These are phyloP conservation scores for Zootermopsis nevadensis DNA, from an alignment of 2,888 invertebrate genomes.

Conservation along the genomic window DNA sequence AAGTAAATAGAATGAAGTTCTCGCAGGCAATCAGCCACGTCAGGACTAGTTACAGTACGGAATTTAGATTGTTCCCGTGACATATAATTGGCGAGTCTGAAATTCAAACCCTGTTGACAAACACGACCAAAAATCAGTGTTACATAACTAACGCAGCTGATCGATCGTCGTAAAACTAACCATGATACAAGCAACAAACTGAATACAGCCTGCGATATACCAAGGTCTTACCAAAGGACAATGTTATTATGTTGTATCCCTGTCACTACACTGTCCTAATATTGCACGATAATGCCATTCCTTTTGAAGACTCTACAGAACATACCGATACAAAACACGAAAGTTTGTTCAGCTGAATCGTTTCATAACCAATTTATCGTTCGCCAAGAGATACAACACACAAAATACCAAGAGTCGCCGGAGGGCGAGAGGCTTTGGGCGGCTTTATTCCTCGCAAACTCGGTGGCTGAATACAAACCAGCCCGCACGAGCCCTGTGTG, in stretches of 20 bases:
- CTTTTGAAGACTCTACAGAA: conserved; percentile 6
- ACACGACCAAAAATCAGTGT: too few relatives aligned
- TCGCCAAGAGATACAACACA: neutral
- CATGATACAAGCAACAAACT: too few relatives aligned
- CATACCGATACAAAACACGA: neutral
- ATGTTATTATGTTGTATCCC: neutral
- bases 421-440: neutral
- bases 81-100: too few relatives aligned
- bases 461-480: conserved; percentile 7
- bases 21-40: too few relatives aligned
- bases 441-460: neutral
- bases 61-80: too few relatives aligned
- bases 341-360: neutral
- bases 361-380: conserved; percentile 13
- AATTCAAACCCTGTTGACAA: too few relatives aligned
- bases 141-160: too few relatives aligned
- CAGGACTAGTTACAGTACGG: too few relatives aligned
- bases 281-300: neutral
- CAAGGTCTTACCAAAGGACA: neutral
- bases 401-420: conserved; percentile 3
- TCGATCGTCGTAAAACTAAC: too few relatives aligned
- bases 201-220: too few relatives aligned
- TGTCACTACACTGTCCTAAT: neutral
- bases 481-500: neutral
- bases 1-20: too few relatives aligned